Base-by-base conservation (phyloP, 2,113 vertebrate species). In the Ardeotis arabs region DNA sequence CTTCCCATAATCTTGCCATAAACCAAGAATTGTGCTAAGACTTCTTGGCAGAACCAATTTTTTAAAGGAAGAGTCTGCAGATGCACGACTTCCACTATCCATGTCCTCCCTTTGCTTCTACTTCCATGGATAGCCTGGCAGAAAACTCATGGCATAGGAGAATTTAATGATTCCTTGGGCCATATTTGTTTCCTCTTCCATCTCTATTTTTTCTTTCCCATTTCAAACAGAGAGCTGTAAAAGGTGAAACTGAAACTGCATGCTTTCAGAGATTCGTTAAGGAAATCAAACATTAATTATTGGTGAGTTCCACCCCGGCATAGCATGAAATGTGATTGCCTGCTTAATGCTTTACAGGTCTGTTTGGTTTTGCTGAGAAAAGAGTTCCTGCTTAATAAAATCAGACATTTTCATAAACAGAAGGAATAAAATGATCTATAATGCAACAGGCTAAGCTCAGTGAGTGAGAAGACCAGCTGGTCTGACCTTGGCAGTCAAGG, bases 191-290 rank as follows among this genome's bases (percentile, higher is more conserved):
- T 66, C n/a, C 19, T 7, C 33, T 59, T 70, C 39, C 39, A 62
- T 15, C 7, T 87, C 25, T 17, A 7, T 39, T 90, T 80, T 94
- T 89, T 91, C 77, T 24, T 76, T 90, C 80, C 79, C 45, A 91
- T 93, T 89, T 73, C 33, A 85, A 44, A 49, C 0, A 10, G 28
- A 74, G 74, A 37, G 25, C 49, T 87, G 62, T 58, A 85, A 59
- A 10, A 56, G 92, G 41, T 88, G 95, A 97, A 97, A 97, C 72
- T 91, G 84, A 96, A 98, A 94, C 87, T 18, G n/a, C 41, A 64
- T 78, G 12, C 31, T 90, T 91, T 87, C 44, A 77, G 66, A 70
- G 23, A 50, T 75, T 88, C 6, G 35, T 87, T 69, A 93, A 90
- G 72, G 84, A 96, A 89, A 95, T 93, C n/a, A 85, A 70, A 88